Evolutionary conservation across 2,113 vertebrate species (phyloP).

Genomic region (Calcarius ornatus): DNA sequence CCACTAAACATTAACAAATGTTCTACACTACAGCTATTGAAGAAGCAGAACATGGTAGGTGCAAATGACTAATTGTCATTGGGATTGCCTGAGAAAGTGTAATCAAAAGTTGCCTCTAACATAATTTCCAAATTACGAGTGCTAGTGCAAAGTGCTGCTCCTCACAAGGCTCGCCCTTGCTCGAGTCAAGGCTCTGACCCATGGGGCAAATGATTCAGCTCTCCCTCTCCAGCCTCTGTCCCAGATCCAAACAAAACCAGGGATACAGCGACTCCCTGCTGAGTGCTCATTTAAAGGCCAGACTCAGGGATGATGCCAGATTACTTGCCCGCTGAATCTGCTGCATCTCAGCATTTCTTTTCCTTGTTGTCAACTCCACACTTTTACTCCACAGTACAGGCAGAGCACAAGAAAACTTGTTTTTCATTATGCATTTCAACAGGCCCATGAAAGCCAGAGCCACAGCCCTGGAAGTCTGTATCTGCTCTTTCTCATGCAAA

Average conservation of each 20-base stretch:
- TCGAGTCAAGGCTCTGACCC: background rate
- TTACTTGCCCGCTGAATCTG: background rate
- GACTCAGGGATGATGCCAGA: background rate
- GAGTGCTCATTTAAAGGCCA: background rate
- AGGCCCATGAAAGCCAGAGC: background rate
- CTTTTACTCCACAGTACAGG: background rate
- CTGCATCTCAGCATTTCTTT: background rate
- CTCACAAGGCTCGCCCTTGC: background rate
- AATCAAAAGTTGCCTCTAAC: background rate
- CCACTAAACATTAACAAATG: conserved; percentile 17
- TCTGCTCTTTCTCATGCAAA: conserved; percentile 36
- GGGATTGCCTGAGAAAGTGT: background rate
- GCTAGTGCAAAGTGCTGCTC: background rate
- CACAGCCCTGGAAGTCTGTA: background rate
- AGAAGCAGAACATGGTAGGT: background rate
- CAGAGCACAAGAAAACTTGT: background rate
- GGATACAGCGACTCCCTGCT: background rate
- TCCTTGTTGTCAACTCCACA: conserved; percentile 16
- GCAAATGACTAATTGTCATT: background rate
- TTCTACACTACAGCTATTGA: background rate
- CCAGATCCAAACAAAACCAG: background rate
- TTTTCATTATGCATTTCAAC: conserved; percentile 41
- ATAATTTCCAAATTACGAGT: background rate
- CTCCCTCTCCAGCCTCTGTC: background rate
- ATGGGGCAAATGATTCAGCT: conserved; percentile 38